Evolutionary conservation across 1,140 invertebrate genomes (phyloP).

Genomic region (Drosophila sp.): DNA sequence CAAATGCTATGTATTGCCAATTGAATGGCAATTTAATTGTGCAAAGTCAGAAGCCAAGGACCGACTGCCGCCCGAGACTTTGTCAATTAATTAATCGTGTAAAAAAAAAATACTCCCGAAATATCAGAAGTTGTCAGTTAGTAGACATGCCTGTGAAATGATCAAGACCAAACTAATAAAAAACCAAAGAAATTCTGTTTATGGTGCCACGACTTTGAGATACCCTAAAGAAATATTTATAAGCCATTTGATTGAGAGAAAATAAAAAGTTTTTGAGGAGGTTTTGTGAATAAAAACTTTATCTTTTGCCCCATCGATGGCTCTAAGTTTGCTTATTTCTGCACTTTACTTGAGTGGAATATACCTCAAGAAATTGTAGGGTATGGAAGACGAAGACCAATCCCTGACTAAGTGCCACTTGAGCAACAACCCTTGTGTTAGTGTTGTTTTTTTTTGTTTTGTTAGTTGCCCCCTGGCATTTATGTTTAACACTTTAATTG

Average conservation of each 20-base stretch:
- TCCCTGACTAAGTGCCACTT: slow-evolving; percentile 51
- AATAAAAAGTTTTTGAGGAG: no score
- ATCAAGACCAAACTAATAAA: slow-evolving; percentile 49
- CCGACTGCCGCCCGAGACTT: slow-evolving; percentile 19
- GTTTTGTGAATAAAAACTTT: no score
- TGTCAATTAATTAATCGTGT: slow-evolving; percentile 57
- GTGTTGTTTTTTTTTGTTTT: slow-evolving; percentile 40
- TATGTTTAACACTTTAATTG: slow-evolving; percentile 80
- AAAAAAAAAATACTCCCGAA: slow-evolving; percentile 45
- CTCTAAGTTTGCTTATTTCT: no score
- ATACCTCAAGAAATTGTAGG: background rate
- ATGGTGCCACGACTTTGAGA: background rate
- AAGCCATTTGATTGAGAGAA: no score
- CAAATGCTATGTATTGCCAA: background rate
- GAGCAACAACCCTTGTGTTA: slow-evolving; percentile 62
- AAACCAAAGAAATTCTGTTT: background rate
- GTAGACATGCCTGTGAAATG: slow-evolving; percentile 69
- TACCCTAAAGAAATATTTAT: background rate
- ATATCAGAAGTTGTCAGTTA: slow-evolving; percentile 62
- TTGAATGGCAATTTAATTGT: slow-evolving; percentile 22
- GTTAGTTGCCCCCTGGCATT: slow-evolving; percentile 75
- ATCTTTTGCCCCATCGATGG: no score
- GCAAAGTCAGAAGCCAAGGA: slow-evolving; percentile 11
- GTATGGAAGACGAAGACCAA: slow-evolving; percentile 33
- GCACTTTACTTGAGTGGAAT: background rate